Percentiles rank a stretch among this genome's conserved stretches.
Conservation (phyloP, 2,113 vertebrate genomes). For the Numenius arquata region DNA sequence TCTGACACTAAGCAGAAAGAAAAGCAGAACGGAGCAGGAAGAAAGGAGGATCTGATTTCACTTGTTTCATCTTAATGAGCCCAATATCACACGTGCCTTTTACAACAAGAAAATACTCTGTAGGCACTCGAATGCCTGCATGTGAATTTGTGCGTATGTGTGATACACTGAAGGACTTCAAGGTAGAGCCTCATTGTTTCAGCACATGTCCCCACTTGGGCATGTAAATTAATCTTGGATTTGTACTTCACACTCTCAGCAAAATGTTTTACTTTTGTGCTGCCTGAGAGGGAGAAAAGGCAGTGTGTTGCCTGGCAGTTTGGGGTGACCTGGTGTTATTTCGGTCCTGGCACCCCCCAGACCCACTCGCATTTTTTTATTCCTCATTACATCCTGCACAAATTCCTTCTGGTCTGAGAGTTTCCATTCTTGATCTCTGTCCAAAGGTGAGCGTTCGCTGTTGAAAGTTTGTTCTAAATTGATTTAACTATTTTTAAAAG, state of each 20-base stretch:
- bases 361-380: background rate
- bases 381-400: background rate
- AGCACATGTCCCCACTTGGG: background rate
- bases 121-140: background rate
- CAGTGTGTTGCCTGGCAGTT: background rate
- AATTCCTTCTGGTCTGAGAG: constrained; percentile 65
- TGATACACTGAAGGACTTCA: background rate
- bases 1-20: background rate
- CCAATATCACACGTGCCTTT: background rate
- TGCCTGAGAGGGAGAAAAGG: background rate
- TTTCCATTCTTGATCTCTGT: constrained; percentile 54
- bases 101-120: background rate
- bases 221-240: background rate
- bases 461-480: constrained; percentile 31
- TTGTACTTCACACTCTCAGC: constrained; percentile 26
- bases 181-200: background rate
- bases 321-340: background rate
- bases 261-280: background rate
- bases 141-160: background rate
- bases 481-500: constrained; percentile 58
- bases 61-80: background rate
- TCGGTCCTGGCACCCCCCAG: background rate
- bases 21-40: background rate
- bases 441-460: constrained; percentile 22
- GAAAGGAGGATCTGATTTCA: background rate